Evolutionary conservation across 2,113 vertebrate species (phyloP).

Genomic region (Trichomycterus rosablanca): DNA sequence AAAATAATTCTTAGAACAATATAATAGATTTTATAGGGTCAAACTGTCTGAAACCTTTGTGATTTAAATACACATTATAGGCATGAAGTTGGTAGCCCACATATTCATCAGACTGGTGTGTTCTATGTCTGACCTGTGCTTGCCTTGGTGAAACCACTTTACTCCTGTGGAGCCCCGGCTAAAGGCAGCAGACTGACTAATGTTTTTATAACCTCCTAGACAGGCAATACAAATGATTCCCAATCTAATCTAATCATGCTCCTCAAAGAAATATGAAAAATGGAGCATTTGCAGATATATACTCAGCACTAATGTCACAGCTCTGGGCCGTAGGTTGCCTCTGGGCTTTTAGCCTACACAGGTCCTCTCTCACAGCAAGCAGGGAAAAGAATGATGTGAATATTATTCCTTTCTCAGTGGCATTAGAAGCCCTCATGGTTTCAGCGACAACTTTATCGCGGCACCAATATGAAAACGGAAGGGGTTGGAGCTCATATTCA

Average conservation of each 20-base stretch:
- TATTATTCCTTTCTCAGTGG: slow-evolving; percentile 76
- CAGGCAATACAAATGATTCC: slow-evolving; percentile 83
- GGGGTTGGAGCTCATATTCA: slow-evolving; percentile 74
- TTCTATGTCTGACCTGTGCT: slow-evolving; percentile 32
- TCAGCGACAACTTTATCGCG: slow-evolving; percentile 75
- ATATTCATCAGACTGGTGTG: slow-evolving; percentile 27
- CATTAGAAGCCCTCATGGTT: slow-evolving; percentile 71
- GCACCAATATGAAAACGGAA: slow-evolving; percentile 82
- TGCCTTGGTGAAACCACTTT: slow-evolving; percentile 25
- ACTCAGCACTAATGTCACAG: slow-evolving; percentile 79
- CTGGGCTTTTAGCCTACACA: slow-evolving; percentile 74
- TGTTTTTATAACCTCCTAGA: slow-evolving; percentile 83
- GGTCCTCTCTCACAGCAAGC: slow-evolving; percentile 73
- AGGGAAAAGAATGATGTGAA: slow-evolving; percentile 83
- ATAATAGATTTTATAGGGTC: too few relatives aligned
- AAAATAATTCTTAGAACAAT: too few relatives aligned
- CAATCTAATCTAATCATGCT: slow-evolving; percentile 84
- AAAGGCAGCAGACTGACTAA: slow-evolving; percentile 63
- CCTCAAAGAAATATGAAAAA: slow-evolving; percentile 74
- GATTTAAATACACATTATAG: slow-evolving; percentile 5
- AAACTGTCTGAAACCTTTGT: too few relatives aligned
- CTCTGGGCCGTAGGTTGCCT: slow-evolving; percentile 70
- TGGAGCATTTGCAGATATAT: slow-evolving; percentile 80
- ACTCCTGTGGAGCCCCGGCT: slow-evolving; percentile 29
- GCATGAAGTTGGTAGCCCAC: slow-evolving; percentile 1